Base-by-base conservation (phyloP, 2,113 vertebrate species). In the Eurystomus gularis region DNA sequence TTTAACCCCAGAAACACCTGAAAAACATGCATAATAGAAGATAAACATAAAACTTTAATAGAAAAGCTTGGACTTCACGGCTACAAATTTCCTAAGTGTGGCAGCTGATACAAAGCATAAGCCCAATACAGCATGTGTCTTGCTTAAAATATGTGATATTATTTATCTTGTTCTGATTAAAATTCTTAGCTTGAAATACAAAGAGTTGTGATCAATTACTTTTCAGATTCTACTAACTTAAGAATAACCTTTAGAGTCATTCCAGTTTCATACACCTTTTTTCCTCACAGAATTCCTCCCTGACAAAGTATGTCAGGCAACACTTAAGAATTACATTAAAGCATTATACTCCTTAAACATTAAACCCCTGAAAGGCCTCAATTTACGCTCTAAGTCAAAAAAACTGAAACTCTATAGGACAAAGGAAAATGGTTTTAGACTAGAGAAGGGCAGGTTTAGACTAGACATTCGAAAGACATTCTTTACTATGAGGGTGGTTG, bases 1-100 rank as follows among this genome's bases (percentile, higher is more conserved):
- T 77, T 90, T 73, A 82, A 68, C 57, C 85, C 65, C 90, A 75
- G 35, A 91, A 81, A 66, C 71, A 94, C 28, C 98, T 98, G 95
- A 58, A 94, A 96, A 91, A 93, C 33, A 80, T 19, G 58, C 17
- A 88, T 9, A 70, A 73, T 15, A 4, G 5, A 81, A 69, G 18
- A 62, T 17, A 12, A 84, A 61, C 5, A 55, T 2, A 65, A 3
- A 48, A 21, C 10, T 70, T 55, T 21, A 58, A 49, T n/a, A 68
- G 61, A 86, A 66, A 60, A 68, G 7, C 4, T 31, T 39, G 9
- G 18, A 66, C 75, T 65, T 83, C 9, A n/a, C 13, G 15, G 7
- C 28, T n/a, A 26, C 1, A 48, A 13, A n/a, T 15, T 33, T 69
- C 7, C 16, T 25, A 64, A 68, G 18, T 4, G 17, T 0, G 3